phyloP scores from a whole-genome alignment of 64 coral and sea anemone genomes.

The Hydrozoanthus tunicans region DNA sequence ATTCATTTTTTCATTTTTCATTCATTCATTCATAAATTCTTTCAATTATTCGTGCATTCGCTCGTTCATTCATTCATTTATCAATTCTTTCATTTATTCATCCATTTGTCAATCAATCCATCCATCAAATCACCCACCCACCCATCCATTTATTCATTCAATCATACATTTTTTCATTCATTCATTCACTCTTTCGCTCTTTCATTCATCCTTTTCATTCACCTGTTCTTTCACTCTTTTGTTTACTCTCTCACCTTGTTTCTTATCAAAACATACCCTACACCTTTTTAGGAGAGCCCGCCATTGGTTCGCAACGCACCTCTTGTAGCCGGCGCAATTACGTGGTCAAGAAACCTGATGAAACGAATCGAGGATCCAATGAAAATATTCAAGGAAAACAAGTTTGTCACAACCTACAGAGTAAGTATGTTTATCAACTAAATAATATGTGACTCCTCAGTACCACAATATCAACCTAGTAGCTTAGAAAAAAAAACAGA shows the following conservation, averaged over 20 bases:
- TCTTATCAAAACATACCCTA: not conserved
- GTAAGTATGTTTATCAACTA: constrained; percentile 3
- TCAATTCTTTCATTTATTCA: not conserved
- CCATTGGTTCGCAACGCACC: constrained; percentile 95
- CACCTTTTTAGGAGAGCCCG: constrained; percentile 71
- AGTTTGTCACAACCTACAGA: constrained; percentile 87
- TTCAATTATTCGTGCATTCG: too few relatives aligned
- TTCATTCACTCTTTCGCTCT: too few relatives aligned
- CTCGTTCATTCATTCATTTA: too few relatives aligned
- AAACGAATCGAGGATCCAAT: constrained; percentile 98
- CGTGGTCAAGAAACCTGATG: constrained; percentile 87
- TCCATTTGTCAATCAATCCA: too few relatives aligned
- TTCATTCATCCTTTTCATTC: too few relatives aligned
- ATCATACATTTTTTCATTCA: too few relatives aligned
- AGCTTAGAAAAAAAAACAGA: not conserved
- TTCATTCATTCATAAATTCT: too few relatives aligned
- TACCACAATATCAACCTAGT: too few relatives aligned
- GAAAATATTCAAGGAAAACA: constrained; percentile 99
- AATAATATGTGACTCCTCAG: too few relatives aligned
- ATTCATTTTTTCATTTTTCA: too few relatives aligned
- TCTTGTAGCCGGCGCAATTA: constrained; percentile 93
- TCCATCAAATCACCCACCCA: too few relatives aligned
- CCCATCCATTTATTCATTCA: too few relatives aligned
- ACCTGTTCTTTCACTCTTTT: not conserved
- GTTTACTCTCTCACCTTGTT: not conserved